These are phyloP conservation scores for Eupithecia subumbrata DNA, from an alignment of 2,888 invertebrate species.

Conservation along the genomic window DNA sequence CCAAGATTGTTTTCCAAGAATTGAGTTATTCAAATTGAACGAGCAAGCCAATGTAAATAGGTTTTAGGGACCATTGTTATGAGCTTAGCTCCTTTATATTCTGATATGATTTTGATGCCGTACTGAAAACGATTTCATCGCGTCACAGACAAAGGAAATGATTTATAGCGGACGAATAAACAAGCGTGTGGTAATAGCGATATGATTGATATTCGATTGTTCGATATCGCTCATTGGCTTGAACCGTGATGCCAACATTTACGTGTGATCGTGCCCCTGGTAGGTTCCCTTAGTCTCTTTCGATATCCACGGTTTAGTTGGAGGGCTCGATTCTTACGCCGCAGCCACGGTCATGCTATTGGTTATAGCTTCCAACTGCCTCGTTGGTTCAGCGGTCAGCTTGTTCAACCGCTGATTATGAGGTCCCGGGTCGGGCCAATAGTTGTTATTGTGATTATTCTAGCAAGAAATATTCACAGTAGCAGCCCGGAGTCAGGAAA, in stretches of 20 bases:
- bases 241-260: no score
- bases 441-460: no score
- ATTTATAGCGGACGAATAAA: not conserved
- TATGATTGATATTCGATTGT: not conserved
- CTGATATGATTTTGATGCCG: not conserved
- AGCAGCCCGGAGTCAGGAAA: no score
- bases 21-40: conserved; percentile 21
- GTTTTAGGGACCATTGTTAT: conserved; percentile 16
- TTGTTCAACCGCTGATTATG: no score
- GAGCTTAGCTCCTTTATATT: conserved; percentile 9
- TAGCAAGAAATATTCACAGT: no score
- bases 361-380: not conserved
- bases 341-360: not conserved
- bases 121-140: not conserved
- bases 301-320: not conserved
- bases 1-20: not conserved
- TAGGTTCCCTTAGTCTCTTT: no score
- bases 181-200: not conserved
- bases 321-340: not conserved
- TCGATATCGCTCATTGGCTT: no score
- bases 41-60: conserved; percentile 11
- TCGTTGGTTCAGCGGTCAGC: no score
- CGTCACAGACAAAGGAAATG: not conserved
- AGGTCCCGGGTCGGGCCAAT: no score
- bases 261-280: no score